phyloP scores from a whole-genome alignment of 2,113 vertebrate genomes.

The Mola mola region DNA sequence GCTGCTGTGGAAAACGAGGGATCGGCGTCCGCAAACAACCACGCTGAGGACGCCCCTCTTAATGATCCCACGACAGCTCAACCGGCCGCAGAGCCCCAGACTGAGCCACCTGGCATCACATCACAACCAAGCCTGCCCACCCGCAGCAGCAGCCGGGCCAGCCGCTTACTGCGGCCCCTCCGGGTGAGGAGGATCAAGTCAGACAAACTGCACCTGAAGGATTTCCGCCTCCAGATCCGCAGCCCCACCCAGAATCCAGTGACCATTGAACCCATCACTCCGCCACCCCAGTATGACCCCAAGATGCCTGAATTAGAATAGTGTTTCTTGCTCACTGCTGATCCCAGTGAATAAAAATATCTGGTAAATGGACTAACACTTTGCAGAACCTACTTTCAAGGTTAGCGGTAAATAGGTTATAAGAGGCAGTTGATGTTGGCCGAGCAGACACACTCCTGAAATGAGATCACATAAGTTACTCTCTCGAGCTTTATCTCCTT shows the following conservation, averaged over 20 bases:
- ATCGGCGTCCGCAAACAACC: conserved; percentile 14
- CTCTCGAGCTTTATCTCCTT: conserved; percentile 24
- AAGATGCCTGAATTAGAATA: conserved; percentile 74
- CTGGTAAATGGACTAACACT: conserved; percentile 32
- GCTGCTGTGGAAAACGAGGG: conserved; percentile 81
- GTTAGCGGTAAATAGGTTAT: conserved; percentile 32
- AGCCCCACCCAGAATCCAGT: conserved; percentile 74
- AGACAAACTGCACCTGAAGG: conserved; percentile 93
- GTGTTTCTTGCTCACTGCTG: not conserved
- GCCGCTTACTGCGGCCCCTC: conserved; percentile 87
- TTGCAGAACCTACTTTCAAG: conserved; percentile 36
- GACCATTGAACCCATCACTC: conserved; percentile 93
- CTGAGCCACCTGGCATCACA: fast-evolving
- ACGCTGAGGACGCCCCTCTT: conserved; percentile 20
- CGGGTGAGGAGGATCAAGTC: conserved; percentile 93
- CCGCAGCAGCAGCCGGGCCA: conserved; percentile 83
- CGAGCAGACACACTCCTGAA: conserved; percentile 3
- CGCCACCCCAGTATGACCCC: conserved; percentile 91
- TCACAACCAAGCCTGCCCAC: conserved; percentile 53
- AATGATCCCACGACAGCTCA: not conserved
- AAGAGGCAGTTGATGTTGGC: conserved; percentile 6
- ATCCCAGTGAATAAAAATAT: conserved; percentile 12
- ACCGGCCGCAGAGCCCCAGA: fast-evolving
- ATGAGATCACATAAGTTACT: too few species aligned
- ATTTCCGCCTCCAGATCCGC: conserved; percentile 82